Conservation (phyloP, 64 coral and sea anemone species). For the Stichodactyla mertensii region DNA sequence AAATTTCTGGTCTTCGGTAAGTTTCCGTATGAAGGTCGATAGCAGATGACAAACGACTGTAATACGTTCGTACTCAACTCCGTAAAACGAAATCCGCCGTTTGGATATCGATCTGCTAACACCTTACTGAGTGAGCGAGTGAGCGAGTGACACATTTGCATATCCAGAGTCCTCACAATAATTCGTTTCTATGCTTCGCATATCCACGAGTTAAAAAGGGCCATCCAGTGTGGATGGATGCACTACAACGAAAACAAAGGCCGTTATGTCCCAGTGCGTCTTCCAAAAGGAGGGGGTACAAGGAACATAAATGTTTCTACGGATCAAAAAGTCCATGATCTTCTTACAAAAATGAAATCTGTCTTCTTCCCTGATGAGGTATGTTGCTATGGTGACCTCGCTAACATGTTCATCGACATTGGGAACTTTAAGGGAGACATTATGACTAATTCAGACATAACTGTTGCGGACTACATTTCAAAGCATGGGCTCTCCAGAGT, state of each 20-base stretch:
- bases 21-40: too few relatives aligned
- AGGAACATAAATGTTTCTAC: too few relatives aligned
- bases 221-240: conserved; percentile 29
- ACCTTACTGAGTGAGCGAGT: too few relatives aligned
- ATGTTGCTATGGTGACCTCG: not conserved
- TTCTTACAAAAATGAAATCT: not conserved
- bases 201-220: too few relatives aligned
- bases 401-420: not conserved
- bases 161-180: too few relatives aligned
- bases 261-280: conserved; percentile 16
- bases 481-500: conserved; percentile 11
- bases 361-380: not conserved
- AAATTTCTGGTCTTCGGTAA: too few relatives aligned
- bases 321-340: not conserved
- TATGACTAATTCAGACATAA: conserved; percentile 14
- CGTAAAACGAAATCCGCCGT: too few relatives aligned
- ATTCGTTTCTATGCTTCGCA: too few relatives aligned
- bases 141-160: too few relatives aligned
- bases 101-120: too few relatives aligned
- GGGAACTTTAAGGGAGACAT: conserved; percentile 8
- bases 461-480: conserved; percentile 14
- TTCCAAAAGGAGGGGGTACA: not conserved
- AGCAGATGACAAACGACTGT: too few relatives aligned
- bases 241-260: not conserved
- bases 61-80: too few relatives aligned